Conservation (phyloP, 2,797 vertebrate species). For the Botia almorhae region DNA sequence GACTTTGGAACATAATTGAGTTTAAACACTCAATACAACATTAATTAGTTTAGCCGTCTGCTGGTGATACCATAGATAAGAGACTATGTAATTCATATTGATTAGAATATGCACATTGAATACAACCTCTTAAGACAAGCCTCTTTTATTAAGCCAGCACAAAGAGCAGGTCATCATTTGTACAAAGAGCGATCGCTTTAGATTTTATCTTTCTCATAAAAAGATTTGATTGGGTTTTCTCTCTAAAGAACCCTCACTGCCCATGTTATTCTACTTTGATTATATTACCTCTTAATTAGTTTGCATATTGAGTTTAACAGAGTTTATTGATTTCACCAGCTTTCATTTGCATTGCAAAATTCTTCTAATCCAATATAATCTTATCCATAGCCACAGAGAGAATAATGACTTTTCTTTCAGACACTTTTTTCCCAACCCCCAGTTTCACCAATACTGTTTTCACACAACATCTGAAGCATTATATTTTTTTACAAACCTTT, state of each 20-base stretch:
- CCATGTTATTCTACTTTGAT: slow-evolving; percentile 84
- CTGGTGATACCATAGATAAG: slow-evolving; percentile 86
- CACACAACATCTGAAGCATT: not conserved
- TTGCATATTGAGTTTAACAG: slow-evolving; percentile 87
- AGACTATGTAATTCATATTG: slow-evolving; percentile 88
- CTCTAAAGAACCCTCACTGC: slow-evolving; percentile 78
- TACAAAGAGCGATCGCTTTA: slow-evolving; percentile 84
- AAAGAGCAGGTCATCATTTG: slow-evolving; percentile 84
- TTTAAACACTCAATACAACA: slow-evolving; percentile 88
- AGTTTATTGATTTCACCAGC: slow-evolving; percentile 83
- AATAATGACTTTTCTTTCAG: slow-evolving; percentile 69
- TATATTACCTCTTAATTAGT: slow-evolving; percentile 88
- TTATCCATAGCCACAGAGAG: slow-evolving; percentile 80
- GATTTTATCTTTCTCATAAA: slow-evolving; percentile 88
- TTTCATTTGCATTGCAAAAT: slow-evolving; percentile 87
- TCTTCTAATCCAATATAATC: slow-evolving; percentile 85
- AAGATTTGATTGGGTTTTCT: slow-evolving; percentile 87
- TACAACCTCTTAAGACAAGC: slow-evolving; percentile 85
- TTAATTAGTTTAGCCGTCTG: slow-evolving; percentile 87
- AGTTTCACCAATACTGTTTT: slow-evolving; percentile 20
- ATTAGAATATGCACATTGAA: slow-evolving; percentile 88
- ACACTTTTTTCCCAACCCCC: slow-evolving; percentile 45
- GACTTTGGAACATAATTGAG: slow-evolving; percentile 87
- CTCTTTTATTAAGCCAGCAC: slow-evolving; percentile 85
- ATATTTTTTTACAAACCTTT: not conserved